Base-by-base conservation (phyloP, 1,140 invertebrate species). In the Drosophila bipectinata region DNA sequence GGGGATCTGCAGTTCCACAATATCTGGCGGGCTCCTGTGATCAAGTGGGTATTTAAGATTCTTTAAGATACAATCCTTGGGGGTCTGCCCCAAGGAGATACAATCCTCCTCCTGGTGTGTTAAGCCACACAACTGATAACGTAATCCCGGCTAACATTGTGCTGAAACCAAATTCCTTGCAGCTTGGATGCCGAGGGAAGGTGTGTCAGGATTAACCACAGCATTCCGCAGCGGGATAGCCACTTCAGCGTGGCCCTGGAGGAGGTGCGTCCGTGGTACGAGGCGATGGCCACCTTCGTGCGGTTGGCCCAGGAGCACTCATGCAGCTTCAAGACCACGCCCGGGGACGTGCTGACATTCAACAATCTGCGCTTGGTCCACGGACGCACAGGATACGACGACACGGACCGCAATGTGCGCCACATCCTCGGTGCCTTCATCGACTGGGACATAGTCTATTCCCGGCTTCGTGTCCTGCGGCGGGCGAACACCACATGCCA, bases 391-490 rank as follows among this genome's bases (percentile, higher is more conserved):
- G 93, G 92, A 3, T 96, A 95, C 84, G 91, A 93, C 62, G 94
- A 94, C 60, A 93, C 89, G 5, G 72, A 79, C n/a, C 81, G 92
- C 14, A 94, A 94, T 83, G 92, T 94, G 7, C 92, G 95, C 37
- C 93, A 94, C 79, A 84, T 96, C n/a, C 93, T 95, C 61, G 95
- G 95, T 26, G 94, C 92, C 44, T 96, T 95, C 90, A 54, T 96
- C 1, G 95, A 96, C 84, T 96, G 95, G 95, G 95, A 96, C 91
- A 94, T 95, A 90, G 93, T 94, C 64, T 94, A 94, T 79, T 95
- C 94, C 0, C 93, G 93, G 66, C 92, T 94, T 53, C 92, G 94
- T 71, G 72, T 92, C 26, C 60, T 92, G 37, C 78, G 57, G 53
- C 51, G 48, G 24, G 30, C 24, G 3, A 32, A 32, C 32, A 18